Percentiles rank a stretch among this genome's conserved stretches.
Evolutionary conservation across 2,113 vertebrate genomes (phyloP).

Genomic region (Pseudorasbora parva): DNA sequence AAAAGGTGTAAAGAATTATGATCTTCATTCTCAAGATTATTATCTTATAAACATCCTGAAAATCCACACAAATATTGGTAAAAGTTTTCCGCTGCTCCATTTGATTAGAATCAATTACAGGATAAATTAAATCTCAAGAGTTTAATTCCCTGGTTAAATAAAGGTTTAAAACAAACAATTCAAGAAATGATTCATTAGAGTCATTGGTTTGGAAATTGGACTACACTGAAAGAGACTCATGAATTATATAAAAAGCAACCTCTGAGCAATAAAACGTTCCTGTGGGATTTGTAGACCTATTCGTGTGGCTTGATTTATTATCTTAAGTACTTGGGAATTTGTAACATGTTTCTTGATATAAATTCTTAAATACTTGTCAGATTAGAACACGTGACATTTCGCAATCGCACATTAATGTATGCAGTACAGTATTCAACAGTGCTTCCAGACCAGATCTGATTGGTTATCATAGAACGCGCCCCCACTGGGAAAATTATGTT

Average conservation of each 20-base stretch:
- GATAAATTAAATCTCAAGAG: too few relatives aligned
- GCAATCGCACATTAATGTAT: not conserved
- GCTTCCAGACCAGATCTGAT: not conserved
- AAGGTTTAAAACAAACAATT: too few relatives aligned
- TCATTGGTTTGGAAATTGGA: not conserved
- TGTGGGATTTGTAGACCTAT: not conserved
- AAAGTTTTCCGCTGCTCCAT: too few relatives aligned
- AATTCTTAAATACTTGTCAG: conserved; percentile 16
- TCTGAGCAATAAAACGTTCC: not conserved
- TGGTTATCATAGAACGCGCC: not conserved
- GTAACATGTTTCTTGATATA: conserved; percentile 9
- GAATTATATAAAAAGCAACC: not conserved
- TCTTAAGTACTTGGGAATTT: not conserved
- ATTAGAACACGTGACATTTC: conserved; percentile 20
- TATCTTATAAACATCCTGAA: too few relatives aligned
- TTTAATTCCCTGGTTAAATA: too few relatives aligned
- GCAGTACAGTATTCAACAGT: not conserved
- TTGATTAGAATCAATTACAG: too few relatives aligned
- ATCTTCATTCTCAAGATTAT: too few relatives aligned
- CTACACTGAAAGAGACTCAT: not conserved
- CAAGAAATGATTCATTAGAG: not conserved
- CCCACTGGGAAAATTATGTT: not conserved
- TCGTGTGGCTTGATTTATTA: not conserved
- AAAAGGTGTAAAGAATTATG: too few relatives aligned
- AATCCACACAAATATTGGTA: too few relatives aligned